Evolutionary conservation across 2,888 invertebrate genomes (phyloP), one percentile per base, ranked within the genome.

Genomic region (Pardosa pseudoannulata): DNA sequence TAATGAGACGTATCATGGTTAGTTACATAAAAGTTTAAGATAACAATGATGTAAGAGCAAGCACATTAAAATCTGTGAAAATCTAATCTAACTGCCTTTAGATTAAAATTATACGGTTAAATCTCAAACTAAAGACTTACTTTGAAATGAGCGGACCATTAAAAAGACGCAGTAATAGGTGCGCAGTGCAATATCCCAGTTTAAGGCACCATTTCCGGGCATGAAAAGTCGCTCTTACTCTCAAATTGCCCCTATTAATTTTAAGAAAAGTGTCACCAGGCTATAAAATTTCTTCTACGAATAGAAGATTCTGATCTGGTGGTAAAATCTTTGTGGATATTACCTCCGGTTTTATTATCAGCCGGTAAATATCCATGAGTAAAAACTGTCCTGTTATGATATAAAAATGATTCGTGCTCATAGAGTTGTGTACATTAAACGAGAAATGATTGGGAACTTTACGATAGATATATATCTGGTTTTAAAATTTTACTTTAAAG

Each of bases 91-190:
- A 83, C 76, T 29, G 56, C 83, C 76, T 19, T 31, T 27, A 50
- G 83, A 83, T 83, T 83, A 83, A 83, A 83, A 83, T 65, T 46
- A 73, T 76, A 71, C 71, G 75, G 56, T 82, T 71, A 82, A 70
- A 70, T 27, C 46, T 64, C 9, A 32, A 19, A 39, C 68, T 74
- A 62, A 68, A 80, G 74, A 31, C 68, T 46, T 27, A 6, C 76
- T 82, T 76, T 39, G 50, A 46, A 78, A 78, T 62, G 72, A 27
- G 32, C 27, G 72, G 28, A 29, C 78, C 78, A 76, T 82, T 82
- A 76, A 82, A 82, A 64, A 70, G 70, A 46, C 39, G 28, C 70
- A 76, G 62, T 82, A 82, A 71, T 72, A 82, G 76, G 71, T 71
- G 76, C 76, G 82, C 76, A 71, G 82, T 19, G 71, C 82, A 76